phyloP scores from a whole-genome alignment of 2,113 vertebrate species.

The Nycticebus coucang region DNA sequence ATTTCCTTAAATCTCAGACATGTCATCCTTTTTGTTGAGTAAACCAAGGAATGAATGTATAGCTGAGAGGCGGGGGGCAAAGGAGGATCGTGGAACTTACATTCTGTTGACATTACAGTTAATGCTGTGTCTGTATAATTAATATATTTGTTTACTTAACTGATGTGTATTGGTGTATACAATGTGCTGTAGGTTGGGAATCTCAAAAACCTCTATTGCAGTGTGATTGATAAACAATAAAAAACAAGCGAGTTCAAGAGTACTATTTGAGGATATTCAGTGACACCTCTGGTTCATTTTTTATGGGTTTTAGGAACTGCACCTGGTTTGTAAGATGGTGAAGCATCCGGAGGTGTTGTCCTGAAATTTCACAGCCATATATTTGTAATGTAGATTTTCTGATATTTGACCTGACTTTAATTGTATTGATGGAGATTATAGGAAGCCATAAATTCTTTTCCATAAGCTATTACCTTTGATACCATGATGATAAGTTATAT shows the following conservation, averaged over 20 bases:
- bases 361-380: neutral
- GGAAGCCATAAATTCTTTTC: neutral
- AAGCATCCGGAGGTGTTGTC: neutral
- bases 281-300: neutral
- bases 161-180: neutral
- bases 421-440: neutral
- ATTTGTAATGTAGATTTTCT: neutral
- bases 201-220: neutral
- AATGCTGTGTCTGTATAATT: neutral
- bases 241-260: neutral
- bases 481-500: neutral
- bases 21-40: neutral
- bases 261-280: neutral
- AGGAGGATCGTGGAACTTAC: neutral
- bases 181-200: neutral
- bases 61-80: neutral
- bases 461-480: neutral
- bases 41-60: neutral
- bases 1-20: neutral
- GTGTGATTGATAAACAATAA: neutral
- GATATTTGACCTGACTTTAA: constrained; percentile 13
- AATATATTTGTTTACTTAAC: neutral
- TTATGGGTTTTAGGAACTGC: neutral
- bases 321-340: neutral
- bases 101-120: neutral